Evolutionary conservation across 2,888 invertebrate genomes (phyloP), one percentile per base, ranked within the genome.

Genomic region (Campopleginae sp.): DNA sequence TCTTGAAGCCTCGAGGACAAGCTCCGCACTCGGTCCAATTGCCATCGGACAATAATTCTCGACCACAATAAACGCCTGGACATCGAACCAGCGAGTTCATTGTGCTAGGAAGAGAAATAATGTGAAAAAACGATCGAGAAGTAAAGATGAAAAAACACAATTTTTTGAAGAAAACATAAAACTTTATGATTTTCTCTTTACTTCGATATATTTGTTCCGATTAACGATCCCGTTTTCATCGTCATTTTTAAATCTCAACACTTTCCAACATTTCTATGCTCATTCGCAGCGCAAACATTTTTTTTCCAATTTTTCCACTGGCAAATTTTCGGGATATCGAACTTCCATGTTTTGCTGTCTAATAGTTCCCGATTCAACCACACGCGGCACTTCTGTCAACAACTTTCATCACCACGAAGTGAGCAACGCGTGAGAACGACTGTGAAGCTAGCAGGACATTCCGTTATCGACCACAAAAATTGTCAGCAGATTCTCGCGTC

Each of bases 11-110:
- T 88, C 98, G 94, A 0, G 97, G 97, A 90, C 98, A 98, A 0
- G 98, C 96, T 0, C 98, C 98, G 93, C 99, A 99, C 14, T 96
- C 96, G 89, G 97, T 96, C 95, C 96, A 97, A 46, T 94, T 95
- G 51, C 96, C 96, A 94, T 97, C 96, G 7, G 94, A 94, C 1
- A 96, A 92, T 76, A 95, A 93, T 46, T 95, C 95, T 74, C 97
- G 95, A 1, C 98, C 98, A 93, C 98, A 98, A 91, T 98, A 98
- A 77, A 96, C 94, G 0, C 98, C 98, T 17, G 98, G 97, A 92
- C 98, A 98, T 19, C 90, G 88, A n/a, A 87, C 46, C 10, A 90
- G 86, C 4, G 72, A 42, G 74, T 82, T 91, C 90, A 92, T 91
- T 68, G 31, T 87, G 17, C 42, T 68, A 14, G 23, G 27, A 17